Evolutionary conservation across 1,140 invertebrate species (phyloP).

Genomic region (Helicorthomorpha holstii): DNA sequence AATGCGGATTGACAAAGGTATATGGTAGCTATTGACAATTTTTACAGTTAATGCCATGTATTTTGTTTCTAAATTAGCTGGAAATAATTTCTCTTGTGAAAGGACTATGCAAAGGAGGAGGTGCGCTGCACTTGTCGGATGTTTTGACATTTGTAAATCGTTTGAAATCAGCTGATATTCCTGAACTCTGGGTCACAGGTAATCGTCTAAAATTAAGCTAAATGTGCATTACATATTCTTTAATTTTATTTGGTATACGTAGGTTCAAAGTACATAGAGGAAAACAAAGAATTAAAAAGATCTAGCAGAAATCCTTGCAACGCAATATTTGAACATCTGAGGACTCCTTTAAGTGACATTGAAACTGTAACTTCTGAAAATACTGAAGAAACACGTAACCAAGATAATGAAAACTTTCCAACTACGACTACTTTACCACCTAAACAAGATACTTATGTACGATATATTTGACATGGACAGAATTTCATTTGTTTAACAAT

Average conservation of each 20-base stretch:
- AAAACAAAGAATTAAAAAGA: constrained; percentile 21
- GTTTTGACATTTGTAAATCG: constrained; percentile 41
- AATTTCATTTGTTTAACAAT: no score
- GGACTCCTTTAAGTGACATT: constrained; percentile 27
- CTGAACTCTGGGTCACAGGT: no score
- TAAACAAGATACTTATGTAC: no score
- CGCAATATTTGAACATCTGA: constrained; percentile 29
- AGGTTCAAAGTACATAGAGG: no score
- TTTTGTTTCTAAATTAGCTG: no score
- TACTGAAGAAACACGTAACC: no score
- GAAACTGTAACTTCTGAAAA: constrained; percentile 5
- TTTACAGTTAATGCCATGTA: not conserved
- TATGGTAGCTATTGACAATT: not conserved
- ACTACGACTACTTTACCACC: no score
- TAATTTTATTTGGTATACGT: no score
- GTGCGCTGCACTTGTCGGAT: constrained; percentile 35
- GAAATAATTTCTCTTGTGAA: constrained; percentile 38
- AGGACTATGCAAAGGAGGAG: constrained; percentile 38
- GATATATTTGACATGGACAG: no score
- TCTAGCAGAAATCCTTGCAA: constrained; percentile 25
- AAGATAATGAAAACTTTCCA: no score
- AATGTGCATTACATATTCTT: no score
- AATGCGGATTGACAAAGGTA: constrained; percentile 24
- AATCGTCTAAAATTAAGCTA: no score
- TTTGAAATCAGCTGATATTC: constrained; percentile 47